Conservation (phyloP, 2,888 invertebrate species). For the Punctoribates punctum region DNA sequence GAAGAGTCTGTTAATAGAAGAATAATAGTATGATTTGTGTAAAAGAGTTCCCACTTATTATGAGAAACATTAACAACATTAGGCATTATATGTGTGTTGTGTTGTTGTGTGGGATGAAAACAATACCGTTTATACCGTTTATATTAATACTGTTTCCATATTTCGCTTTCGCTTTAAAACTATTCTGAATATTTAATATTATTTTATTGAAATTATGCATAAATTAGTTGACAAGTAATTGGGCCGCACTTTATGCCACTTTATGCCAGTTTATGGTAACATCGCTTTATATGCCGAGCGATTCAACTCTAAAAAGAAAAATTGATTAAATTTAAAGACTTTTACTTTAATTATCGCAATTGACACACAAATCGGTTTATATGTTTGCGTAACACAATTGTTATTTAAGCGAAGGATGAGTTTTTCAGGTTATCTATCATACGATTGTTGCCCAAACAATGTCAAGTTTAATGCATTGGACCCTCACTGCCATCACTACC, state of each 20-base stretch:
- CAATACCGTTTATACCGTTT: constrained; percentile 10
- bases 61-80: constrained; percentile 18
- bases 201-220: neutral
- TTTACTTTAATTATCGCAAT: constrained; percentile 31
- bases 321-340: neutral
- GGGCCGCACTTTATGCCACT: neutral
- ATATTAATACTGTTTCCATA: no score
- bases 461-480: constrained; percentile 23
- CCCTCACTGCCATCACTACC: neutral
- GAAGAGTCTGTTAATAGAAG: neutral
- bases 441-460: neutral
- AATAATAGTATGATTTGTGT: constrained; percentile 22
- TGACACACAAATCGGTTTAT: constrained; percentile 1
- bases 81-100: neutral
- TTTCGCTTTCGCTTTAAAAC: no score
- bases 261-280: neutral
- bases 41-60: constrained; percentile 30
- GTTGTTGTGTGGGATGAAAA: constrained; percentile 26
- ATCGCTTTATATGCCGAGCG: neutral
- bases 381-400: constrained; percentile 29
- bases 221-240: constrained; percentile 21
- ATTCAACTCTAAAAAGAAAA: neutral
- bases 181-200: no score
- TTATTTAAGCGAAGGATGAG: constrained; percentile 30
- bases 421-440: constrained; percentile 29